Evolutionary conservation across 2,113 vertebrate genomes (phyloP), one percentile per base, ranked within the genome.

Genomic region (Amazona guildingii): DNA sequence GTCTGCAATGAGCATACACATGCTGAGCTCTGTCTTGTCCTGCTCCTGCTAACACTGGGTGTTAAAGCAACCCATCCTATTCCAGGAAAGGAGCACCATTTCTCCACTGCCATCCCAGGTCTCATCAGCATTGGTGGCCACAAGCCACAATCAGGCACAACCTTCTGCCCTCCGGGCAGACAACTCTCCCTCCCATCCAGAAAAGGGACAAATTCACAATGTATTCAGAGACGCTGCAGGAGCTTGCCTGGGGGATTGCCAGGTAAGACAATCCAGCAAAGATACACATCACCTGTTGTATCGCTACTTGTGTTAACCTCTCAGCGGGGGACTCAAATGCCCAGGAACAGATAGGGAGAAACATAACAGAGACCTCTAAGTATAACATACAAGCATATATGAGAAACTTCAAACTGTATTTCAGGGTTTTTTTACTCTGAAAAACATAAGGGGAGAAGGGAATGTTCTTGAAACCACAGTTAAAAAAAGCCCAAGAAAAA

Each of bases 161-260:
- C 13, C 44, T 76, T n/a, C 63, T 16, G 28, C 44, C n/a, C 27
- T 52, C 13, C 10, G 27, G 29, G 25, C 18, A 49, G 12, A 13
- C 0, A 1, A 11, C 37, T n/a, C 73, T 84, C 18, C 19, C 28
- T 23, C 11, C 35, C 3, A 4, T 8, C 13, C 0, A 0, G 17
- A 77, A 19, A 48, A 7, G 44, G 27, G 7, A 54, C 8, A 91
- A 61, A 76, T 10, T 13, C n/a, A 19, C 35, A 77, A 13, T 25
- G 35, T 57, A 5, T 28, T 77, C 31, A 46, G 49, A 46, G 33
- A 41, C 5, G 29, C 15, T 37, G 27, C 29, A 29, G 15, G 83
- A 66, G 9, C 64, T 86, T 68, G 52, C n/a, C 18, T n/a, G 17
- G 20, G 44, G 59, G 17, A 39, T 3, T 61, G 16, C 27, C 57